Evolutionary conservation across 2,888 invertebrate genomes (phyloP), one percentile per base, ranked within the genome.

Genomic region (Heliconius hortense): DNA sequence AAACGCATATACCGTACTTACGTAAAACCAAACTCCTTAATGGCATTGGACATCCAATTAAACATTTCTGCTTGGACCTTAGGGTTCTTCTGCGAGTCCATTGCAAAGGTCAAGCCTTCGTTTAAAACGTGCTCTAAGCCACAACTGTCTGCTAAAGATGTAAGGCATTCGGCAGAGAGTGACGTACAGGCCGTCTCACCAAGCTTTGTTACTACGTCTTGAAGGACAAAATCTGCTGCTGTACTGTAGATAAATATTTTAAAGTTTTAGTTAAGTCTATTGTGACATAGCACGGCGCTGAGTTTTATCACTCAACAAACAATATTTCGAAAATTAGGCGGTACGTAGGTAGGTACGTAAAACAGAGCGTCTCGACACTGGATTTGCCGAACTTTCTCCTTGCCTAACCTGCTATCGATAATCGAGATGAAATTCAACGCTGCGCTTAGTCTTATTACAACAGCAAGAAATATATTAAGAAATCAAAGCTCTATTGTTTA

Each of bases 31-130:
- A 98, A 98, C 86, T 98, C 98, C 84, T 96, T 95, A 8, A 98
- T 95, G 0, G 98, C 96, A 62, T 90, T 95, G 1, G 96, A 92
- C 78, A 98, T 94, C 98, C 98, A 98, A 76, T 95, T 94, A 73
- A 98, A 94, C 75, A 97, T 95, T 88, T 98, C 98, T 0, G 97
- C 96, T 85, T 98, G 97, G 62, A 98, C 97, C 90, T 98, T 98
- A 0, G 98, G 98, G 85, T 97, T 98, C 90, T 98, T 98, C 88
- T 98, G 98, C 15, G 93, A 92, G 82, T 95, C 96, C 89, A 98
- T 97, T 0, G 97, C 97, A 85, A 95, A 96, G 3, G 95, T 94
- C 35, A 98, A 89, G 0, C 97, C 96, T 85, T 96, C 96, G 53
- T 95, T 95, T 2, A 97, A 95, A 0, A 98, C 95, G 79, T 96